Base-by-base conservation (phyloP, 2,888 invertebrate genomes). In the Caenorhabditis sulstoni region DNA sequence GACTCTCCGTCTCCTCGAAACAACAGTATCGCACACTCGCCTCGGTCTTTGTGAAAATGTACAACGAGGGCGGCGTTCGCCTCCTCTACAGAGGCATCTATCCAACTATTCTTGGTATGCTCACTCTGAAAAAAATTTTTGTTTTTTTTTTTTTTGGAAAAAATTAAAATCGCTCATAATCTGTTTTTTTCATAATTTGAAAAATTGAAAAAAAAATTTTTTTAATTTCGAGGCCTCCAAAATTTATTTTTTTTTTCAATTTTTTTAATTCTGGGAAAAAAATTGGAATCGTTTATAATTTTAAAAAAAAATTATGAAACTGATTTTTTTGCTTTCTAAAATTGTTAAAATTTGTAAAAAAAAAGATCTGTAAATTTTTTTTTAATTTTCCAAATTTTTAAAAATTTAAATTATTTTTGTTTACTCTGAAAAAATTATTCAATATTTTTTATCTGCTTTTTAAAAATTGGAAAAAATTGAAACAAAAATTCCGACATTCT, bases 11-110 rank as follows among this genome's bases (percentile, higher is more conserved):
- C 3, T 82, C 83, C 9, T 81, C 80, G 3, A 82, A 81, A 29
- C 29, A 73, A 39, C 74, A 85, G 55, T 85, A 83, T 50, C 50
- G 53, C 11, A 75, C 82, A 1, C 49, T 84, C 11, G 45, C 41
- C 11, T 74, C 77, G 64, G 88, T 89, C 12, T 89, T 89, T 61
- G 65, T 77, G n/a, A 89, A 87, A 70, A 87, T 85, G 37, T 89
- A 87, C 64, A 64, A 77, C 35, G 79, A 85, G 71, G 82, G 83
- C 14, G 89, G 89, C 8, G 68, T 88, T 8, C 61, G 67, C 35
- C 75, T 86, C 14, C 85, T 89, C 14, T 89, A 88, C 62, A 78
- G 89, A 18, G 88, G 88, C 8, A 79, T 88, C 58, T 82, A 81
- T 62, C 84, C 84, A 7, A 84, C 84, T 12, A 62, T 84, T 47